Conservation (phyloP, 1,140 invertebrate species). For the Globodera ellingtonae region DNA sequence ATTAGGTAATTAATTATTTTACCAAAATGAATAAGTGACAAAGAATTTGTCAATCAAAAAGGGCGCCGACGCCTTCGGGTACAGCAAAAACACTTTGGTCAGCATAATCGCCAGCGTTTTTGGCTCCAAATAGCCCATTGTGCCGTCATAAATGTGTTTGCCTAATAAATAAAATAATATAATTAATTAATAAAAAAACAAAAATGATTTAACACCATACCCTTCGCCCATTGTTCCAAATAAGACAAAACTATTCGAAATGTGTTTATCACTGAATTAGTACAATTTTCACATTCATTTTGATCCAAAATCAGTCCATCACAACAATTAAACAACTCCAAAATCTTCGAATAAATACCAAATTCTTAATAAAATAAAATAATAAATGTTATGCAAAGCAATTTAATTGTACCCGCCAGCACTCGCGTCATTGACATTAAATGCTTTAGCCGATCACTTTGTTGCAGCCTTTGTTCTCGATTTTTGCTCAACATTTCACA, state of each 20-base stretch:
- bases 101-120: neutral
- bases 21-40: neutral
- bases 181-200: neutral
- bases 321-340: neutral
- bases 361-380: neutral
- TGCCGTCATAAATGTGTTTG: neutral
- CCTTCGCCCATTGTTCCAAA: neutral
- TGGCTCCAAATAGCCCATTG: neutral
- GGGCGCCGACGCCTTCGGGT: neutral
- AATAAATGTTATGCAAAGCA: too few species aligned
- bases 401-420: too few species aligned
- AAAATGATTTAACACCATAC: neutral
- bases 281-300: neutral
- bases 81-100: neutral
- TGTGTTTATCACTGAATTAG: neutral
- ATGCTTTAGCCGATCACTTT: too few species aligned
- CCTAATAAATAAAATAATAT: neutral
- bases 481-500: neutral
- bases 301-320: neutral
- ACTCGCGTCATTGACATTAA: too few species aligned
- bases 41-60: neutral
- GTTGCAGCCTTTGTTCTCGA: neutral
- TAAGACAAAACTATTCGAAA: neutral
- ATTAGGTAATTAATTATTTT: neutral
- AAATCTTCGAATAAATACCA: neutral